Percentiles rank a stretch among this genome's conserved stretches.
phyloP scores from a whole-genome alignment of 1,140 invertebrate genomes.

The Scaptomyza graminum region DNA sequence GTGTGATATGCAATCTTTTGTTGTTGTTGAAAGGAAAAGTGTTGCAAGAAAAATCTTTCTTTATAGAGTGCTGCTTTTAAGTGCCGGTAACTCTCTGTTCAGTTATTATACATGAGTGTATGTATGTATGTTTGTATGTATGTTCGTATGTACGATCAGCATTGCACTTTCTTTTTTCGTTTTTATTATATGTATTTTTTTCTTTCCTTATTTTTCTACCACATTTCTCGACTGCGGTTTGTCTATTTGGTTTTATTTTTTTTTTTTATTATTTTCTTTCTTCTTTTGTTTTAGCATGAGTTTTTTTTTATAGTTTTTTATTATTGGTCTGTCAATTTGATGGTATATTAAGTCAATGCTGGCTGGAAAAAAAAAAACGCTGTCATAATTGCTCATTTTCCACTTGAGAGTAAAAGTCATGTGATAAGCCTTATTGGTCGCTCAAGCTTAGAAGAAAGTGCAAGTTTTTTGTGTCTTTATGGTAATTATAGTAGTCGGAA shows the following conservation, averaged over 20 bases:
- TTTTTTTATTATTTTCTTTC: slow-evolving; percentile 9
- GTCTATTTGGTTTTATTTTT: background rate
- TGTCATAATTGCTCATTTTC: slow-evolving; percentile 52
- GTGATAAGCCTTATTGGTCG: slow-evolving; percentile 41
- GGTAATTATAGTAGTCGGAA: background rate
- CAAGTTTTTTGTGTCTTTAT: slow-evolving; percentile 22
- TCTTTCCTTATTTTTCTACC: slow-evolving; percentile 35
- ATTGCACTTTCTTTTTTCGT: slow-evolving; percentile 41
- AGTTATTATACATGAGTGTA: slow-evolving; percentile 16
- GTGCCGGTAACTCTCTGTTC: slow-evolving; percentile 42
- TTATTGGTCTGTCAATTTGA: slow-evolving; percentile 39
- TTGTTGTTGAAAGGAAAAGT: slow-evolving; percentile 44
- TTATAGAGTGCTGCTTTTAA: slow-evolving; percentile 34
- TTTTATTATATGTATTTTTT: background rate
- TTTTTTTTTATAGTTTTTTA: slow-evolving; percentile 7
- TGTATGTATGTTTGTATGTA: background rate
- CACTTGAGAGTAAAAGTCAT: slow-evolving; percentile 48
- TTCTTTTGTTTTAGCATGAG: slow-evolving; percentile 16
- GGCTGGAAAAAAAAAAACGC: slow-evolving; percentile 45
- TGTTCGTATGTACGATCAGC: background rate
- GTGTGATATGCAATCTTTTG: slow-evolving; percentile 25
- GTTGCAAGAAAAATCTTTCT: slow-evolving; percentile 53
- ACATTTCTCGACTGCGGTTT: slow-evolving; percentile 34
- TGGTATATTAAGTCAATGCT: slow-evolving; percentile 38
- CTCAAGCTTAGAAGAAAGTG: slow-evolving; percentile 38